These are phyloP conservation scores for Spicauda simplicius DNA, from an alignment of 2,888 invertebrate species.

Conservation along the genomic window DNA sequence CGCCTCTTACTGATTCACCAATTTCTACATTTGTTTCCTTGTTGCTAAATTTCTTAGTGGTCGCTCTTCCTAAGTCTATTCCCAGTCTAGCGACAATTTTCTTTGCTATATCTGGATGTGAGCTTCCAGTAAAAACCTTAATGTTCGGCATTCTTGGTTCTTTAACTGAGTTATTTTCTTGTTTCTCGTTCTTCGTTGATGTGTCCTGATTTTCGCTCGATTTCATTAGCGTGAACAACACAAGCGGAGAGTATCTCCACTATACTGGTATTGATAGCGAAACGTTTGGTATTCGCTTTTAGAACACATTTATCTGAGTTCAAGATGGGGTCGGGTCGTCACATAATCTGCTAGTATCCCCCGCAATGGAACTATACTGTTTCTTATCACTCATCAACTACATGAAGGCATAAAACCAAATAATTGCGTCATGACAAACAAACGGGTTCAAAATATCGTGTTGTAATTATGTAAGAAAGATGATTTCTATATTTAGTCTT, in stretches of 20 bases:
- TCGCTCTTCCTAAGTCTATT: slow-evolving; percentile 97
- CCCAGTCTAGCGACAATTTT: slow-evolving; percentile 97
- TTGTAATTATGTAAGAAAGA: slow-evolving; percentile 2
- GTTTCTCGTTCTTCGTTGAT: slow-evolving; percentile 47
- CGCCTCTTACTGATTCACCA: slow-evolving; percentile 95
- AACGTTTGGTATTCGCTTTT: slow-evolving; percentile 64
- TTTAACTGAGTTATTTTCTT: slow-evolving; percentile 52
- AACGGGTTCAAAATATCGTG: slow-evolving; percentile 10
- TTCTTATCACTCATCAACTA: slow-evolving; percentile 50
- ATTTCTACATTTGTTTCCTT: slow-evolving; percentile 98
- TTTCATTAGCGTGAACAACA: slow-evolving; percentile 62
- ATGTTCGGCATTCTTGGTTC: slow-evolving; percentile 97
- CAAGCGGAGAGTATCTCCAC: slow-evolving; percentile 56
- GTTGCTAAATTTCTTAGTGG: slow-evolving; percentile 99
- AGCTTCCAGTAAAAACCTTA: slow-evolving; percentile 99
- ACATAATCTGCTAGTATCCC: slow-evolving; percentile 56
- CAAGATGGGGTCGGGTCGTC: slow-evolving; percentile 66
- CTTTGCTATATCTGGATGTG: slow-evolving; percentile 98
- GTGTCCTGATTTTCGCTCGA: slow-evolving; percentile 54
- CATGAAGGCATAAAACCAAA: slow-evolving; percentile 31
- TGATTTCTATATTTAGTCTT: background rate
- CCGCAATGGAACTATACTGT: slow-evolving; percentile 58
- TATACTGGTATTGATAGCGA: slow-evolving; percentile 51
- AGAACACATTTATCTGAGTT: slow-evolving; percentile 70
- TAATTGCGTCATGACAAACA: slow-evolving; percentile 47